Evolutionary conservation across 2,888 invertebrate genomes (phyloP).

Genomic region (Eilema caniola): DNA sequence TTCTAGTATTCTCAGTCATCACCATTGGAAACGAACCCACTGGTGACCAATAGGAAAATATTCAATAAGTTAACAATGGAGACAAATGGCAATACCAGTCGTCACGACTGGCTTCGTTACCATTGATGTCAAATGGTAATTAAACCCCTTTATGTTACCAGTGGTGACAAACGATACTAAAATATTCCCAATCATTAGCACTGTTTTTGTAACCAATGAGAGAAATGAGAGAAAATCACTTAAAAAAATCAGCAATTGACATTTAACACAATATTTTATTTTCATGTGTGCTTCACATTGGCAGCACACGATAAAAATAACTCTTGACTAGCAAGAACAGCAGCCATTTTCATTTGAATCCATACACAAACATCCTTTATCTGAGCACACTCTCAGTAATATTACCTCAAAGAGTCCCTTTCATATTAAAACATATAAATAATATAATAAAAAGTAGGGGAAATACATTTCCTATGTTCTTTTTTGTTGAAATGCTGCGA

Average conservation of each 20-base stretch:
- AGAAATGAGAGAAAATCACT: too few species aligned
- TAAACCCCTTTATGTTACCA: too few species aligned
- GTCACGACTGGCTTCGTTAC: too few species aligned
- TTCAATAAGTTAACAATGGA: too few species aligned
- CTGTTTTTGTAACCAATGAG: too few species aligned
- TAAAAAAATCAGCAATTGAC: too few species aligned
- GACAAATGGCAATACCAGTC: too few species aligned
- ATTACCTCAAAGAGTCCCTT: slow-evolving; percentile 16
- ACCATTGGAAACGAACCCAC: not conserved
- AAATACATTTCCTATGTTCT: slow-evolving; percentile 23
- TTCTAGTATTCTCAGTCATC: not conserved
- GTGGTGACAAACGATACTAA: too few species aligned
- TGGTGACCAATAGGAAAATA: not conserved
- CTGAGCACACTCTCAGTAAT: slow-evolving; percentile 9
- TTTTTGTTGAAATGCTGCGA: slow-evolving; percentile 31
- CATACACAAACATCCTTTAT: slow-evolving; percentile 6
- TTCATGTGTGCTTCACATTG: not conserved
- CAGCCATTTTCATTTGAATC: slow-evolving; percentile 8
- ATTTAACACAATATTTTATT: not conserved
- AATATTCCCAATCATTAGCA: too few species aligned
- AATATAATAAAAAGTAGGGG: slow-evolving; percentile 22
- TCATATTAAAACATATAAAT: slow-evolving; percentile 19
- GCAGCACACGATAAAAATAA: not conserved
- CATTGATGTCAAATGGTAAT: too few species aligned
- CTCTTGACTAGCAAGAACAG: not conserved